These are phyloP conservation scores for Rana temporaria DNA, from an alignment of 2,113 vertebrate genomes.

Conservation along the genomic window DNA sequence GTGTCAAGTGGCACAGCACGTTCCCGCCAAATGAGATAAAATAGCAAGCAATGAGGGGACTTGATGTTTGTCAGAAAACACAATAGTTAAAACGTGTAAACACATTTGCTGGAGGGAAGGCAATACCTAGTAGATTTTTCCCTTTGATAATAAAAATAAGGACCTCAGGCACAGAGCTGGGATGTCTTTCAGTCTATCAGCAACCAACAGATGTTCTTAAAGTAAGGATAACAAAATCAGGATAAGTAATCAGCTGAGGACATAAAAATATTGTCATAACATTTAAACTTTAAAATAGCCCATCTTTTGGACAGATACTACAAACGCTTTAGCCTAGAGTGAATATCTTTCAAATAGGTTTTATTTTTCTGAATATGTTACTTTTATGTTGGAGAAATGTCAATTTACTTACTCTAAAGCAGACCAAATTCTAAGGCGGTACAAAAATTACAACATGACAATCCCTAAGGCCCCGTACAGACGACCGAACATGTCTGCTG, in stretches of 20 bases:
- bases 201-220: constrained; percentile 42
- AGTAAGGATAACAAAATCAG: constrained; percentile 34
- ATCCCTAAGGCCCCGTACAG: too few relatives aligned
- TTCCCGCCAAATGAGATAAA: constrained; percentile 40
- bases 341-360: constrained; percentile 2
- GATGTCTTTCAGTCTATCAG: constrained; percentile 47
- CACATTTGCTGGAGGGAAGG: constrained; percentile 35
- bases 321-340: constrained; percentile 34
- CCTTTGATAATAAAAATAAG: constrained; percentile 46
- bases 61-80: constrained; percentile 42
- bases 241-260: constrained; percentile 38
- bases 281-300: constrained; percentile 40
- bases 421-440: constrained; percentile 5
- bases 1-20: constrained; percentile 23
- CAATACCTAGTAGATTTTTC: constrained; percentile 35
- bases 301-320: constrained; percentile 30
- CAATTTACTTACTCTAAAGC: constrained; percentile 1
- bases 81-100: constrained; percentile 43
- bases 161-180: constrained; percentile 14
- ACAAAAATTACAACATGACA: background rate
- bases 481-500: too few relatives aligned
- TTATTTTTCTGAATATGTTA: constrained; percentile 7
- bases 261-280: constrained; percentile 3
- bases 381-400: constrained; percentile 25
- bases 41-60: constrained; percentile 19